A percentile compares a stretch with the other conserved stretches of the same genome.
Evolutionary conservation across 1,140 invertebrate genomes (phyloP).

Genomic region (Trichomalopsis sarcophagae): DNA sequence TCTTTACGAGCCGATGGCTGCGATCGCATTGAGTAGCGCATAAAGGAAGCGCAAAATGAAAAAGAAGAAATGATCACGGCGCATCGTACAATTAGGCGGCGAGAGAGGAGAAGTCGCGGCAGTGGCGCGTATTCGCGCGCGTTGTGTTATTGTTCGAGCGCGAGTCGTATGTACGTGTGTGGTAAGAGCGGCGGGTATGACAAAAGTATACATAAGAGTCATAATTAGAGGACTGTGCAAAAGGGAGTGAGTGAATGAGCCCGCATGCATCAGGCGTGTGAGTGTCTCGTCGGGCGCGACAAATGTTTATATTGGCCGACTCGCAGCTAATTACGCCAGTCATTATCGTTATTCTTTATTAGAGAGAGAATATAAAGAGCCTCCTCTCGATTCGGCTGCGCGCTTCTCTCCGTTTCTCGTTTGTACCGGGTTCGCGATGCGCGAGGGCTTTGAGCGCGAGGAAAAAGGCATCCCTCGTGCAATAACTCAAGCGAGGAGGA

Average conservation of each 20-base stretch:
- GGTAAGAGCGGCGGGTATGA: neutral
- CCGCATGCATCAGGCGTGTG: neutral
- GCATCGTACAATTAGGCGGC: neutral
- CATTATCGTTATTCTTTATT: constrained; percentile 61
- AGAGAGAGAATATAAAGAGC: neutral
- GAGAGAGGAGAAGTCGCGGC: neutral
- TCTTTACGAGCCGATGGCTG: too few relatives aligned
- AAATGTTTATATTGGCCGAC: constrained; percentile 44
- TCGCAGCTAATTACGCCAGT: constrained; percentile 48
- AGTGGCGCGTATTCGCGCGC: neutral
- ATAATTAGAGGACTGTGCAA: constrained; percentile 17
- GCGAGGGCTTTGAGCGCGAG: constrained; percentile 51
- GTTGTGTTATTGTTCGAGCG: constrained; percentile 14
- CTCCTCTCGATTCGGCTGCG: constrained; percentile 55
- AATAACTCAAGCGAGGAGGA: too few relatives aligned
- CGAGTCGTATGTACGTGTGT: neutral
- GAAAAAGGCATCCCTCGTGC: neutral
- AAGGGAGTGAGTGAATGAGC: constrained; percentile 6
- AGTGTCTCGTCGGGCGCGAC: constrained; percentile 21
- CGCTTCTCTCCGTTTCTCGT: constrained; percentile 53
- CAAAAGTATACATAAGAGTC: constrained; percentile 38
- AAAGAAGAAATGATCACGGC: too few relatives aligned
- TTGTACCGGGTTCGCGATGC: constrained; percentile 67
- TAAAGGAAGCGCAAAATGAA: too few relatives aligned
- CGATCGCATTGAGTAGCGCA: too few relatives aligned